phyloP scores from a whole-genome alignment of 2,113 vertebrate species.

The Rhegmatorhina hoffmannsi region DNA sequence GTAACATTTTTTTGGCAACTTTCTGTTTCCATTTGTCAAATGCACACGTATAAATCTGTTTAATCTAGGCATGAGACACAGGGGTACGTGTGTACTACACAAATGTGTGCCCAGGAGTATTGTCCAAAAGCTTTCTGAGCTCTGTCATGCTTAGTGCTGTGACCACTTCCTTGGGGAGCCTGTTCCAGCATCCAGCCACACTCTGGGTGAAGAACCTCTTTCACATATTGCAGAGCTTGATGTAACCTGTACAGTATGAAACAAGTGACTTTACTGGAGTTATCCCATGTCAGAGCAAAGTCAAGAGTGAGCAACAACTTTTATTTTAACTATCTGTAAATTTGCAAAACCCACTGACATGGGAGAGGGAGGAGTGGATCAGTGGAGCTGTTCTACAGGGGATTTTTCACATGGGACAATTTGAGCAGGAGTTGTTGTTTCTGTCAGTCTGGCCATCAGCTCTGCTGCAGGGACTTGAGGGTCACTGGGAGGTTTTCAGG shows the following conservation, averaged over 20 bases:
- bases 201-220: not conserved
- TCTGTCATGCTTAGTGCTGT: not conserved
- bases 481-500: not conserved
- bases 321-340: not conserved
- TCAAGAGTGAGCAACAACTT: not conserved
- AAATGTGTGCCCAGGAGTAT: not conserved
- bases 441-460: not conserved
- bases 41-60: not conserved
- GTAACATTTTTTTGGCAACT: not conserved
- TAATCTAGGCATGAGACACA: not conserved
- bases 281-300: not conserved
- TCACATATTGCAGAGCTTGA: not conserved
- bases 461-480: not conserved
- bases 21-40: not conserved
- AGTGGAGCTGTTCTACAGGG: not conserved
- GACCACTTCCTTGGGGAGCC: not conserved
- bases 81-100: not conserved
- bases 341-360: not conserved
- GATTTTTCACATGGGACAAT: not conserved
- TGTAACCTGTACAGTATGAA: not conserved
- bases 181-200: not conserved
- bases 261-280: not conserved
- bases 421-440: not conserved
- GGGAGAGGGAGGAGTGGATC: not conserved
- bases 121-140: not conserved